Percentiles rank a stretch among this genome's conserved stretches.
phyloP scores from a whole-genome alignment of 2,113 vertebrate genomes.

The Pachycephala philippinensis region DNA sequence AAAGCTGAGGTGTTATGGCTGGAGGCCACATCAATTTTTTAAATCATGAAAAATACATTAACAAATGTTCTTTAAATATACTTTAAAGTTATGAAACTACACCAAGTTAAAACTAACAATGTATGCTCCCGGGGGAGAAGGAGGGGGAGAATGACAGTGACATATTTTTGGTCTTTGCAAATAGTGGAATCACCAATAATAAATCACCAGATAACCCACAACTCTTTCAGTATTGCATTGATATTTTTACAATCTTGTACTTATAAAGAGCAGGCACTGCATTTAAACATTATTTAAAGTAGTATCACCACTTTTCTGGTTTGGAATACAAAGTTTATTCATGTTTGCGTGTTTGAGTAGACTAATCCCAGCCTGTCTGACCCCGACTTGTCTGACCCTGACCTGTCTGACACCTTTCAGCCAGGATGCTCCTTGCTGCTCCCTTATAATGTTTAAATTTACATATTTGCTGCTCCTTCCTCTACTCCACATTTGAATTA shows the following conservation, averaged over 20 bases:
- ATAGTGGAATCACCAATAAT: not conserved
- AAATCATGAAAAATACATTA: slow-evolving; percentile 33
- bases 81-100: slow-evolving; percentile 4
- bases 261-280: not conserved
- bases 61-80: slow-evolving; percentile 1
- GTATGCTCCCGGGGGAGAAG: not conserved
- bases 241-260: not conserved
- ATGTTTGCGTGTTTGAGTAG: not conserved
- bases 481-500: not conserved
- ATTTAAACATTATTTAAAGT: not conserved
- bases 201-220: not conserved
- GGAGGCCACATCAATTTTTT: slow-evolving; percentile 34
- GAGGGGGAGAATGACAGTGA: not conserved
- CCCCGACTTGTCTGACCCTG: not conserved
- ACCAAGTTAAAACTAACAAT: not conserved
- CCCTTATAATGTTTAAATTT: not conserved
- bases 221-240: not conserved
- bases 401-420: not conserved
- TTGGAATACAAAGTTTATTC: not conserved
- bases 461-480: not conserved
- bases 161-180: not conserved
- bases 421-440: not conserved
- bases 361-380: not conserved
- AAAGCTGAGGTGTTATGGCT: not conserved
- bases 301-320: not conserved